Percentiles rank a stretch among this genome's conserved stretches.
phyloP scores from a whole-genome alignment of 1,140 invertebrate genomes.

The Drosophila quadrilineata region DNA sequence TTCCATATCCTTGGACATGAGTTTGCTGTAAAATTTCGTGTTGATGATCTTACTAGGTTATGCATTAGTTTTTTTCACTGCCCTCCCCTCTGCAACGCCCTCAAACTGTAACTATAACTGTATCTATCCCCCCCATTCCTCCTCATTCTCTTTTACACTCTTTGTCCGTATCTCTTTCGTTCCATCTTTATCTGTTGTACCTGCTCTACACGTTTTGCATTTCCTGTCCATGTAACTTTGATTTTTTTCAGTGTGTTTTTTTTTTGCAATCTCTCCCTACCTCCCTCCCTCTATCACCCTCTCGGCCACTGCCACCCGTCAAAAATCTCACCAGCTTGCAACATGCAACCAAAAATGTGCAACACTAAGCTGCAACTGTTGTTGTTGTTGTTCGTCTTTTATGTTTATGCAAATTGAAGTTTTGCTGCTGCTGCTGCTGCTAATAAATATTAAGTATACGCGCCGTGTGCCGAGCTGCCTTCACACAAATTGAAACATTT shows the following conservation, averaged over 20 bases:
- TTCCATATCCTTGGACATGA: constrained; percentile 77
- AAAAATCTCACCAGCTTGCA: no score
- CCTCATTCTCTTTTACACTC: neutral
- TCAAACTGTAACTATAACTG: no score
- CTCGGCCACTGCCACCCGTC: no score
- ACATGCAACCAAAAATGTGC: constrained; percentile 40
- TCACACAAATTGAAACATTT: constrained; percentile 58
- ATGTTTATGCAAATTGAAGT: constrained; percentile 80
- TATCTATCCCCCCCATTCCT: neutral
- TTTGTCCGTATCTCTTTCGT: neutral
- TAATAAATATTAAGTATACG: constrained; percentile 75
- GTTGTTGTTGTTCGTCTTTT: constrained; percentile 63
- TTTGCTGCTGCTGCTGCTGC: constrained; percentile 41
- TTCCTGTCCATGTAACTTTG: constrained; percentile 60
- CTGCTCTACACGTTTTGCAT: constrained; percentile 54
- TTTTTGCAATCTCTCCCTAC: constrained; percentile 68
- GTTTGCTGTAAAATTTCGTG: constrained; percentile 80
- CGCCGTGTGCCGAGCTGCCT: constrained; percentile 28
- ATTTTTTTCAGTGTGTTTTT: constrained; percentile 74
- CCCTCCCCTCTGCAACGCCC: constrained; percentile 1
- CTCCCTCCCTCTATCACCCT: no score
- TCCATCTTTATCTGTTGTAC: constrained; percentile 19
- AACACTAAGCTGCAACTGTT: constrained; percentile 11
- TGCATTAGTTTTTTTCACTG: constrained; percentile 76
- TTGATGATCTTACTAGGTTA: constrained; percentile 81